Evolutionary conservation across 1,140 invertebrate genomes (phyloP).

Genomic region (Lamellibrachia luymesi): DNA sequence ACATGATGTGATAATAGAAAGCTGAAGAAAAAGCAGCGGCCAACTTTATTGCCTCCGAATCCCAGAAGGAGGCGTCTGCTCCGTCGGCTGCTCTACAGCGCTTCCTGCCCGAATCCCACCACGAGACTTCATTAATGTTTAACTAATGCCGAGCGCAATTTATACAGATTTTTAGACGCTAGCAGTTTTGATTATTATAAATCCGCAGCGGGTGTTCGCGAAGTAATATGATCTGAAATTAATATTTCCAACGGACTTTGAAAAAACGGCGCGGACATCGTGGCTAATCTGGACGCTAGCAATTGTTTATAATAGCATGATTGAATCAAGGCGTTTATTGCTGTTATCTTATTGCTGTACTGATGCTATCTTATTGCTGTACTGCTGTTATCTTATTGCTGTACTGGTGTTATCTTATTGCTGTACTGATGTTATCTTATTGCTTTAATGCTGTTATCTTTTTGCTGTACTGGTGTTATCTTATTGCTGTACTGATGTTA

Average conservation of each 20-base stretch:
- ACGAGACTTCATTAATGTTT: neutral
- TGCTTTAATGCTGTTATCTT: too few relatives aligned
- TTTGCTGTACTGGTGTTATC: too few relatives aligned
- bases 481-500: too few relatives aligned
- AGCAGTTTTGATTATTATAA: slow-evolving; percentile 1
- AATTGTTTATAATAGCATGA: neutral
- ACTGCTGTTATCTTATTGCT: neutral
- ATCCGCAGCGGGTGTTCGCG: neutral
- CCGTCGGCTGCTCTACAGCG: neutral
- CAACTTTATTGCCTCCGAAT: neutral
- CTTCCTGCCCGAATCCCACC: neutral
- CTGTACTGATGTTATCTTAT: too few relatives aligned
- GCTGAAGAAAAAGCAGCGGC: neutral
- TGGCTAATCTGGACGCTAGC: neutral
- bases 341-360: neutral
- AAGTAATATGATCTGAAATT: neutral
- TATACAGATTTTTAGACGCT: neutral
- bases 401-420: too few relatives aligned
- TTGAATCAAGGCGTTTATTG: neutral
- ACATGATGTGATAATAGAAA: neutral
- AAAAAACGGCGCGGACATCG: neutral
- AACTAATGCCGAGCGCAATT: neutral
- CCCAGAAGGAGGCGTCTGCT: neutral
- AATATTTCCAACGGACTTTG: neutral
- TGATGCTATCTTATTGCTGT: neutral